A percentile compares a stretch with the other conserved stretches of the same genome.
These are phyloP conservation scores for Strigops habroptila DNA, from an alignment of 2,113 vertebrate species.

Conservation along the genomic window DNA sequence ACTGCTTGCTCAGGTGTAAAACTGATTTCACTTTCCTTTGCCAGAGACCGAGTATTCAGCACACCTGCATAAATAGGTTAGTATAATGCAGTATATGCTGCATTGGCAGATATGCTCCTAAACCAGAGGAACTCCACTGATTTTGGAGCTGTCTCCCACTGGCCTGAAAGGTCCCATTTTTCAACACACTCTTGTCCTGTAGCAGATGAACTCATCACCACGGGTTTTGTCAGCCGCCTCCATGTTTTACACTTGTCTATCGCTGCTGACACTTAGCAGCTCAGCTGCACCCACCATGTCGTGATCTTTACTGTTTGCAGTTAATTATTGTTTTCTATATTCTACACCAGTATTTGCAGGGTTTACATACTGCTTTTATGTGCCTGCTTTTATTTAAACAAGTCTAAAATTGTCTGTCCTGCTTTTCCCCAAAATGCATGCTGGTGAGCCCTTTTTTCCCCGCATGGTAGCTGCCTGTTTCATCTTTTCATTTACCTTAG, in stretches of 20 bases:
- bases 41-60: neutral
- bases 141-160: too few relatives aligned
- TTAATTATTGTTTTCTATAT: neutral
- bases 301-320: neutral
- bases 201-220: neutral
- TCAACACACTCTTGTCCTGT: neutral
- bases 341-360: neutral
- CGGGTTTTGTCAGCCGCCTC: neutral
- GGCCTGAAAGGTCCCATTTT: neutral
- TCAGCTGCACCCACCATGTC: neutral
- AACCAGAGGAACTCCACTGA: neutral
- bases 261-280: neutral
- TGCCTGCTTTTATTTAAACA: neutral
- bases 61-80: accelerated
- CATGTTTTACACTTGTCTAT: accelerated
- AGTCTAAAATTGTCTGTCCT: neutral
- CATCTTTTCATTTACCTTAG: neutral
- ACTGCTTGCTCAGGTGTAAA: neutral
- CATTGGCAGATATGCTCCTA: neutral
- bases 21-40: neutral
- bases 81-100: accelerated
- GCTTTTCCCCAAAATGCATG: accelerated
- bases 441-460: neutral
- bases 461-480: neutral
- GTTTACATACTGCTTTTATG: too few relatives aligned